Base-by-base conservation (phyloP, 2,797 vertebrate genomes). In the Falco peregrinus region DNA sequence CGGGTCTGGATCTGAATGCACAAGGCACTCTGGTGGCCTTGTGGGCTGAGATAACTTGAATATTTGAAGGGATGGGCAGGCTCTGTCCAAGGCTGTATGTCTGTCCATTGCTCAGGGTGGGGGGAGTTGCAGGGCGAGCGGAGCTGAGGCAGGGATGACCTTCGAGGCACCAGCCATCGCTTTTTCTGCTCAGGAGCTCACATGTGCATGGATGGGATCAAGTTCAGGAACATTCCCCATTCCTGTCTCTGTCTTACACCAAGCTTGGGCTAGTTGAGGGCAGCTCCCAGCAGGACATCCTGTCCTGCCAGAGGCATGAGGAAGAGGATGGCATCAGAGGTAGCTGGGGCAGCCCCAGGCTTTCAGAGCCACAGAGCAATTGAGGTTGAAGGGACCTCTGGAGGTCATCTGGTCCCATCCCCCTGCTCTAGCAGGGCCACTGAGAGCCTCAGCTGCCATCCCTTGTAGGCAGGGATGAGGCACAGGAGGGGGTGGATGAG, bases 121-220 rank as follows among this genome's bases (percentile, higher is more conserved):
- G 13, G 6, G 20, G 11, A 69, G 41, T 33, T 84, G 74, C 56
- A 47, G 59, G 35, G 48, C 0, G 0, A 74, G 71, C n/a, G 51
- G 26, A 15, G 59, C 54, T 61, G 86, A 63, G 45, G 60, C 53
- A 68, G 43, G 26, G 53, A 17, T 71, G 83, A 70, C 41, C 48
- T 82, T 39, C 6, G 1, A 50, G 47, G 39, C 47, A 61, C n/a
- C 8, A 78, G 51, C 37, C 74, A 4, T 68, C 0, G 0, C 22
- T 37, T 67, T 41, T 39, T 80, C 39, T 47, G 54, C 78, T 57
- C 54, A 31, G 57, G 82, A 81, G 29, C 60, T 61, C 39, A 6
- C 0, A 0, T 22, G 25, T 39, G 31, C 21, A 11, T 4, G 11
- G 6, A 25, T 28, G 17, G 13, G 48, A 75, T 50, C 11, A 28